phyloP scores from a whole-genome alignment of 2,797 vertebrate genomes.

The Arctocebus calabarensis region DNA sequence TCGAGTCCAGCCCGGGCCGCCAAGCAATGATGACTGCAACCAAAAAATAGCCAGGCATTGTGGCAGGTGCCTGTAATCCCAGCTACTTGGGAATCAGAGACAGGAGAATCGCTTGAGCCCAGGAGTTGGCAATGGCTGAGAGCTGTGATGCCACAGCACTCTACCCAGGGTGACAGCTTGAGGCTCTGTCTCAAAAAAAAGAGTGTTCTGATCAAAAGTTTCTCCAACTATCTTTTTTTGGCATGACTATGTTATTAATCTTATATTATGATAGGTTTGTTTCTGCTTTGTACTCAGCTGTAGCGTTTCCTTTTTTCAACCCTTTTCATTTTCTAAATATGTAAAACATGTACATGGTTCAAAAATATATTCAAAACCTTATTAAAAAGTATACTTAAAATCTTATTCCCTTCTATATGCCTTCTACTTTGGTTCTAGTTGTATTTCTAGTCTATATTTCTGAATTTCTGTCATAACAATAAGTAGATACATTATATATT shows the following conservation, averaged over 20 bases:
- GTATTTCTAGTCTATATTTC: constrained; percentile 40
- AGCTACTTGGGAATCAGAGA: too few relatives aligned
- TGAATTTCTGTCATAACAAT: constrained; percentile 16
- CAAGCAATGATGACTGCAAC: too few relatives aligned
- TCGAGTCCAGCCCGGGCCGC: too few relatives aligned
- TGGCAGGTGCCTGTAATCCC: too few relatives aligned
- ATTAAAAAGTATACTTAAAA: not conserved
- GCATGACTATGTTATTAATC: constrained; percentile 12
- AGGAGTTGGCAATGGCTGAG: too few relatives aligned
- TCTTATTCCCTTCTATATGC: not conserved
- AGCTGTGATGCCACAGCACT: too few relatives aligned
- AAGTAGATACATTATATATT: constrained; percentile 1
- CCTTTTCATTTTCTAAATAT: not conserved
- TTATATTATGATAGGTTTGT: not conserved
- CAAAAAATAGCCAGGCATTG: too few relatives aligned
- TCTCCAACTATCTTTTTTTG: not conserved
- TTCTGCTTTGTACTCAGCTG: constrained; percentile 36
- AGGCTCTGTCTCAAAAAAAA: not conserved
- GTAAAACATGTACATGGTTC: not conserved
- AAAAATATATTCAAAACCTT: not conserved
- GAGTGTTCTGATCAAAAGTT: not conserved
- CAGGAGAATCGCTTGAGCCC: too few relatives aligned
- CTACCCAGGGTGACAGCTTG: too few relatives aligned
- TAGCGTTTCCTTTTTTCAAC: constrained; percentile 26
- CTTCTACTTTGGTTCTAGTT: not conserved